A percentile compares a stretch with the other conserved stretches of the same genome.
Evolutionary conservation across 2,888 invertebrate species (phyloP).

Genomic region (Chalcis sispes): DNA sequence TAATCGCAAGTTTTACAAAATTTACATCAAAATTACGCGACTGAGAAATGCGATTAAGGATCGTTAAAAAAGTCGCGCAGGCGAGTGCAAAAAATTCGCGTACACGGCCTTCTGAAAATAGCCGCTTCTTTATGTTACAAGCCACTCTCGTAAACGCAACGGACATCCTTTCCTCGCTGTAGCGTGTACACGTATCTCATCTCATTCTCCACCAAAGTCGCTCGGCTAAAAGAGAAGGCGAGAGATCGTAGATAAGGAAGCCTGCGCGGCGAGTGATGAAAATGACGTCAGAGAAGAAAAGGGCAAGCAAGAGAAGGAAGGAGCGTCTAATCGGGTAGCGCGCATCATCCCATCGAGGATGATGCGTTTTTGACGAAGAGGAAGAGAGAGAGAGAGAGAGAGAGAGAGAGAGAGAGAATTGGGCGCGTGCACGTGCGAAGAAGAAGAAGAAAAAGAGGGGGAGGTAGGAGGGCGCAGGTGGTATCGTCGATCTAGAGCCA

Average conservation of each 20-base stretch:
- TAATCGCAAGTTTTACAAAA: no score
- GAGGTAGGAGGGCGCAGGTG: slow-evolving; percentile 16
- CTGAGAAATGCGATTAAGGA: no score
- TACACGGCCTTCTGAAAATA: no score
- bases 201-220: background rate
- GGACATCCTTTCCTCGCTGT: background rate
- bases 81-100: no score
- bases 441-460: background rate
- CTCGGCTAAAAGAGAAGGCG: slow-evolving; percentile 28
- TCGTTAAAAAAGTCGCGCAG: no score
- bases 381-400: slow-evolving; percentile 54
- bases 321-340: slow-evolving; percentile 1
- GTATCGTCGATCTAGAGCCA: slow-evolving; percentile 75
- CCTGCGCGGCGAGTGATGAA: slow-evolving; percentile 28
- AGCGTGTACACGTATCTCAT: background rate
- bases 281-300: slow-evolving; percentile 40
- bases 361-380: slow-evolving; percentile 10
- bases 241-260: slow-evolving; percentile 20
- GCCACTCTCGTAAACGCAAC: slow-evolving; percentile 15
- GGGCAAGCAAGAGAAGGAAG: slow-evolving; percentile 23
- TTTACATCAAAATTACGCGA: no score
- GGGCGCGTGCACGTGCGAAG: slow-evolving; percentile 15
- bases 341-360: background rate
- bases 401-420: no score
- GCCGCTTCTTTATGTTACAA: no score